Evolutionary conservation across 2,113 vertebrate species (phyloP), one percentile per base, ranked within the genome.

Genomic region (Thunnus thynnus): DNA sequence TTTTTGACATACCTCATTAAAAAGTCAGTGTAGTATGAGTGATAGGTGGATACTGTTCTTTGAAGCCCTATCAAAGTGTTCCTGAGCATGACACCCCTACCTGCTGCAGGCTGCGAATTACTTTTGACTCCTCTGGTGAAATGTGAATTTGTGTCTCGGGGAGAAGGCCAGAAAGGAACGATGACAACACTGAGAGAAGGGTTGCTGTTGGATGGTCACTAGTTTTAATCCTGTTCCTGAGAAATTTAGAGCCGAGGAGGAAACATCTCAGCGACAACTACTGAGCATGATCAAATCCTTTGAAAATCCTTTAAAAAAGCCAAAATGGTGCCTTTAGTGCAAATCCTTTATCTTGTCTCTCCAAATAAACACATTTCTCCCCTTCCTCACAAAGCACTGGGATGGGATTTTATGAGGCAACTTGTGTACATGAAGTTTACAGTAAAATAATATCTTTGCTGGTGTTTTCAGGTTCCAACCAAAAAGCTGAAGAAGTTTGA

Each of bases 401-500:
- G 55, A n/a, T 64, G 50, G 17, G 25, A 70, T 48, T 51, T 48
- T 20, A 41, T 55, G 54, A 36, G 18, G 8, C 51, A 46, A 41
- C 36, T 41, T 41, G 2, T 16, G 8, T 46, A 4, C 5, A n/a
- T 27, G 0, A 61, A 67, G 65, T 46, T 41, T 41, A 47, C 47
- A 55, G 54, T 47, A 12, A 73, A 71, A 62, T n/a, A 44, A 58
- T 41, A 41, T 36, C 1, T 13, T 61, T 65, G 9, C 1, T 78
- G 10, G 11, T 71, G 9, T 63, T 89, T 83, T 47, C 90, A 99
- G 98, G 98, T 99, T 80, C 97, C 98, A 57, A 97, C 97, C 25
- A 99, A 99, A 93, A 99, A 99, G 92, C 95, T 99, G 85, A 99
- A 99, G 96, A 99, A 99, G 95, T 99, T 99, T 96, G 98, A 99